Evolutionary conservation across 2,113 vertebrate species (phyloP), one percentile per base, ranked within the genome.

Genomic region (Xerus inauris): DNA sequence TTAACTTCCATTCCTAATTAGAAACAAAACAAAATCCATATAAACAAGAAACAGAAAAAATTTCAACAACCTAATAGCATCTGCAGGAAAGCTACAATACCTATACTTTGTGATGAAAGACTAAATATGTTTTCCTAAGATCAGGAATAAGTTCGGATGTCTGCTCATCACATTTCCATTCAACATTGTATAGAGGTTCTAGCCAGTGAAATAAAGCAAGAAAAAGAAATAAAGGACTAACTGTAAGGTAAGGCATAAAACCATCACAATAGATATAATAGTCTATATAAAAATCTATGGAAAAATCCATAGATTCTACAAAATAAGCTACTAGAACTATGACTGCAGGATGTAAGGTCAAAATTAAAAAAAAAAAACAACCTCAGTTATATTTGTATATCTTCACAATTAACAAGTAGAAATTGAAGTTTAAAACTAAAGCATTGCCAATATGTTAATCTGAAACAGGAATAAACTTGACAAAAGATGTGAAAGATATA

Each of bases 351-450:
- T 64, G 54, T 12, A 67, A 94, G 38, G 42, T 30, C 17, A 81
- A 81, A 35, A 42, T 8, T 28, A 51, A 94, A 64, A 92, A 49
- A 81, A 85, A 65, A 32, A 65, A 57, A 57, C n/a, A n/a, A n/a
- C n/a, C 57, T 62, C 38, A 65, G 57, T 35, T 57, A 1, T 67
- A 81, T 69, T 87, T 83, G 24, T 91, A 72, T 16, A 24, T 42
- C 30, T 12, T 87, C 32, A 67, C 26, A 91, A 62, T 76, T 42
- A 86, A 86, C 20, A 85, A 72, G 54, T 65, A 47, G 54, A 85
- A 57, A 51, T 40, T 73, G 42, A 93, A 64, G 35, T 95, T 93
- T 85, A 84, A 84, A 77, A 89, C 76, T 49, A 71, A 88, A 85
- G 84, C 30, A 45, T 71, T 93, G 49, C 9, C 51, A 71, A 62